Conservation (phyloP, 2,797 vertebrate genomes). For the Brachymystax lenok region DNA sequence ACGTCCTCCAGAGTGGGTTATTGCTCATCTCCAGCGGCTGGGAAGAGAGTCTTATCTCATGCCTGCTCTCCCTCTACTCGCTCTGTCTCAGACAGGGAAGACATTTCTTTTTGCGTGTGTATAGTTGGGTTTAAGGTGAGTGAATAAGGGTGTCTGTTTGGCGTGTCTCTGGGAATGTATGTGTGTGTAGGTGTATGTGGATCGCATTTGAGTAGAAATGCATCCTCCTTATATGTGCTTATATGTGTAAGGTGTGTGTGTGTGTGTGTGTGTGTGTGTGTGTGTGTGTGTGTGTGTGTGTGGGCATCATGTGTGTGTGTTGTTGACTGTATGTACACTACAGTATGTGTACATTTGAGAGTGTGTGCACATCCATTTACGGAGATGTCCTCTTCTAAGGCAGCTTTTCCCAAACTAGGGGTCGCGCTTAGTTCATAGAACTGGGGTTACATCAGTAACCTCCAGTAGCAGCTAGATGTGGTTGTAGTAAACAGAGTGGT, state of each 20-base stretch:
- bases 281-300: constrained; percentile 26
- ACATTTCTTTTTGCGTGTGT: constrained; percentile 70
- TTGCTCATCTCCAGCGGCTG: constrained; percentile 73
- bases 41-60: constrained; percentile 69
- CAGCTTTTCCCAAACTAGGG: background rate
- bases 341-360: constrained; percentile 4
- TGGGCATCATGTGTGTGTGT: constrained; percentile 36
- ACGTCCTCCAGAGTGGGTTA: constrained; percentile 73
- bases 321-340: too few species aligned
- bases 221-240: constrained; percentile 8
- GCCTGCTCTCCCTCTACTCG: constrained; percentile 33
- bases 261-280: constrained; percentile 27
- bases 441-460: too few species aligned
- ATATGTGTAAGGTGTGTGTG: constrained; percentile 21
- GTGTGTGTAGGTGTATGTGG: constrained; percentile 16
- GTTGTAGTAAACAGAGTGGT: too few species aligned
- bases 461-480: too few species aligned
- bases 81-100: constrained; percentile 62
- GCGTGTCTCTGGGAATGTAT: constrained; percentile 63
- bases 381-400: constrained; percentile 27
- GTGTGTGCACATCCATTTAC: constrained; percentile 1
- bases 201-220: constrained; percentile 38
- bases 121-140: constrained; percentile 70
- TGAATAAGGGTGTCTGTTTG: constrained; percentile 69
- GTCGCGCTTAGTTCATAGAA: too few species aligned